Evolutionary conservation across 2,797 vertebrate genomes (phyloP), one percentile per base, ranked within the genome.

Genomic region (Trichosurus vulpecula): DNA sequence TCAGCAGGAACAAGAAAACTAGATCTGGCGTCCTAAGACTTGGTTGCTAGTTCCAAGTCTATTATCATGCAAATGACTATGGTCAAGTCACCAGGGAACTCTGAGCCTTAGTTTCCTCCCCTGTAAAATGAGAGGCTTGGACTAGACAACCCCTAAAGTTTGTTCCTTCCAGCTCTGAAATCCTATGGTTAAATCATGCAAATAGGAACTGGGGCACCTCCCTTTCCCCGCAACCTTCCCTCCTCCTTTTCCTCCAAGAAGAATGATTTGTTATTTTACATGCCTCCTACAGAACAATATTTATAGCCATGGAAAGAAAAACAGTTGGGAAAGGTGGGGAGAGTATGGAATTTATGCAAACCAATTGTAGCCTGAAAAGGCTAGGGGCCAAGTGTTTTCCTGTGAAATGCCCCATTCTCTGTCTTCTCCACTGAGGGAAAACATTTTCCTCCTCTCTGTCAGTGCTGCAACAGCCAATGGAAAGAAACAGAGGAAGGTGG

Each of bases 291-390:
- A 87, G 93, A 11, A 0, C 53, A 93, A 96, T 98, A 98, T 98
- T 98, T 98, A 97, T 96, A 97, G 94, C 96, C 94, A 3, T 95
- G 96, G 97, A 97, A 98, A 97, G 96, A 98, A 98, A 98, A 98
- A 97, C 96, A 98, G 87, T 54, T 92, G 74, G 54, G 94, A 61
- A 90, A 55, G 74, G 74, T 87, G 74, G 53, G 96, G 97, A 92
- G 92, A 90, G 93, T 35, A 29, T 98, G 66, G n/a, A 58, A 10
- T 97, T 97, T 96, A 96, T 96, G 0, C 97, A 96, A 97, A 96
- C 90, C 94, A 94, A 94, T 94, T 94, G 95, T 94, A 87, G 90
- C 54, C 4, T 81, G 91, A 92, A 94, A 92, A 0, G 35, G 87
- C 95, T 97, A 96, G 92, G 91, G 93, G 90, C 90, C 94, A 92